Evolutionary conservation across 1,140 invertebrate genomes (phyloP).

Genomic region (Whitmania pigra): DNA sequence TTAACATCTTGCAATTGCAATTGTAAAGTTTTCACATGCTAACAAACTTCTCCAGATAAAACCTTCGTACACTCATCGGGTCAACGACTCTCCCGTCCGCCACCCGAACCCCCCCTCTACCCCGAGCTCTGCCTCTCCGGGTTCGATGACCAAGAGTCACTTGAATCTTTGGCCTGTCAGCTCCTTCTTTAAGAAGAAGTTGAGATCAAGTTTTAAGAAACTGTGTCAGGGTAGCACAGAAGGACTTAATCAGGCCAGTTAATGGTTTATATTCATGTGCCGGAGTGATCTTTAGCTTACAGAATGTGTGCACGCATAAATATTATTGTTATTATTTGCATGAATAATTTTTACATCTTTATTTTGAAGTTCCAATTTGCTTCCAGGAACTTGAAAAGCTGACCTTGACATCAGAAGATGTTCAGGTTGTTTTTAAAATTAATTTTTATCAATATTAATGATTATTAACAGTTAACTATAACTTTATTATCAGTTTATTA

Average conservation of each 20-base stretch:
- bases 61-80: not conserved
- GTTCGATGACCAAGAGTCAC: not conserved
- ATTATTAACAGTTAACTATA: not conserved
- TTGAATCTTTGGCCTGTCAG: slow-evolving; percentile 2
- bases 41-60: not conserved
- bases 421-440: not conserved
- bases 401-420: not conserved
- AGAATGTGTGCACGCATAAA: not conserved
- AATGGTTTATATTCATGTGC: not conserved
- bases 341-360: not conserved
- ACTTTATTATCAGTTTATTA: not conserved
- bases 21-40: not conserved
- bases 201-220: slow-evolving; percentile 5
- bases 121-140: not conserved
- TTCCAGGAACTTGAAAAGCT: slow-evolving; percentile 5
- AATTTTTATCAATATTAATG: not conserved
- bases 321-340: not conserved
- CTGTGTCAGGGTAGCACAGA: not conserved
- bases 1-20: not conserved
- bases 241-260: not conserved
- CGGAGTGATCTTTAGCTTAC: not conserved
- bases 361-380: not conserved
- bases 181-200: not conserved
- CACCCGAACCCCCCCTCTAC: too few relatives aligned
- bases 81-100: too few relatives aligned